phyloP scores from a whole-genome alignment of 2,113 vertebrate genomes.

The Passer montanus region DNA sequence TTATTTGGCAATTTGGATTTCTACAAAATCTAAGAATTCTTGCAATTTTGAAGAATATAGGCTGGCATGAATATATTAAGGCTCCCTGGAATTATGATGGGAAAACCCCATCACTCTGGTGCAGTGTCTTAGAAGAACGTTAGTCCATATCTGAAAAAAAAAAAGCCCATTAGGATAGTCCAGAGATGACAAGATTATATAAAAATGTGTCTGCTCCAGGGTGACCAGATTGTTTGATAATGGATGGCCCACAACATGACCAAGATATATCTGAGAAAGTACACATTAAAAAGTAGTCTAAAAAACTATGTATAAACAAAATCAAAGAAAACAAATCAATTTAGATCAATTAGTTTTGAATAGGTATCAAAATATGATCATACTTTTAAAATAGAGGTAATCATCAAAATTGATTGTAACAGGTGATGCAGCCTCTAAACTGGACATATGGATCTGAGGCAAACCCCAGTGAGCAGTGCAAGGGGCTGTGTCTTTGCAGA shows the following conservation, averaged over 20 bases:
- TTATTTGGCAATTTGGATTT: neutral
- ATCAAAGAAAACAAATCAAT: neutral
- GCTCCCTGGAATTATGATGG: neutral
- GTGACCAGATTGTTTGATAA: neutral
- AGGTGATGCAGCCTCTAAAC: neutral
- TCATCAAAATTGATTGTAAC: neutral
- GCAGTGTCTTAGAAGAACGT: neutral
- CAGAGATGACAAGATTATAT: neutral
- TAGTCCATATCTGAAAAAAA: neutral
- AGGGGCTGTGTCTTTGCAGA: neutral
- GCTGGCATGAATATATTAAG: neutral
- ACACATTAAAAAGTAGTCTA: neutral
- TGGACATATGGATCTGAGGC: neutral
- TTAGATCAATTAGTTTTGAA: neutral
- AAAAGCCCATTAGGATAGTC: fast-evolving
- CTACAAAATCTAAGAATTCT: neutral
- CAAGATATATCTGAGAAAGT: neutral
- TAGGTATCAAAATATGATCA: neutral
- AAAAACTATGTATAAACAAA: neutral
- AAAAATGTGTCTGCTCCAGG: neutral
- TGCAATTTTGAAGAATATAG: neutral
- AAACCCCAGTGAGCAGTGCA: neutral
- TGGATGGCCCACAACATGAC: neutral
- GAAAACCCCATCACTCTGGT: neutral
- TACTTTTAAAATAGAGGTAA: neutral